Evolutionary conservation across 2,797 vertebrate genomes (phyloP).

Genomic region (Enteromius treurensis): DNA sequence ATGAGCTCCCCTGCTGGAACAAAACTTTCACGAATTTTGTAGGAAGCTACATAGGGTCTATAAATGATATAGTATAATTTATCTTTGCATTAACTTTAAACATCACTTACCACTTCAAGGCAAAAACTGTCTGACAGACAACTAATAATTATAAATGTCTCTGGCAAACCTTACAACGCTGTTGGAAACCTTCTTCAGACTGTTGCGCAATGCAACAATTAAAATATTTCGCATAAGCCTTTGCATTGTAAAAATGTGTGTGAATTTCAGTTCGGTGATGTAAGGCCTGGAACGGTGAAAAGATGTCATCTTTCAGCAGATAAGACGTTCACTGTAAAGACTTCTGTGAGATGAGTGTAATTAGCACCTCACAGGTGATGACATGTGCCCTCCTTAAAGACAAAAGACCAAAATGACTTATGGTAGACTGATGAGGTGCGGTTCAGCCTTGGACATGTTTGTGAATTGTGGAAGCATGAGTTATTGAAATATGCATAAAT

Average conservation of each 20-base stretch:
- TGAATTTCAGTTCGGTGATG: conserved; percentile 4
- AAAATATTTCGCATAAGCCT: conserved; percentile 19
- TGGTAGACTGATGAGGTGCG: conserved; percentile 12
- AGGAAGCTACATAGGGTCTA: neutral
- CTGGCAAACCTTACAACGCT: neutral
- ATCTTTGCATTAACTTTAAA: conserved; percentile 18
- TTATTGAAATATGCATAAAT: conserved; percentile 13
- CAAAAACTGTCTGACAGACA: neutral
- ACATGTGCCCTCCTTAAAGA: conserved; percentile 23
- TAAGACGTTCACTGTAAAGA: conserved; percentile 15
- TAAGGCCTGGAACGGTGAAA: neutral
- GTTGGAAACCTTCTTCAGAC: conserved; percentile 19
- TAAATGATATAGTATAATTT: neutral
- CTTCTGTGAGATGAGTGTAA: conserved; percentile 33
- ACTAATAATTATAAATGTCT: conserved; percentile 25
- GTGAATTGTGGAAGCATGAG: conserved; percentile 4
- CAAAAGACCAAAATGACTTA: conserved; percentile 11
- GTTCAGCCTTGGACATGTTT: conserved; percentile 5
- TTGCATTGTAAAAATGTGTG: conserved; percentile 16
- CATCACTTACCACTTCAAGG: conserved; percentile 14
- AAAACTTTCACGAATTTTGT: neutral
- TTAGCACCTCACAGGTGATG: conserved; percentile 38
- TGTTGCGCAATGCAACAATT: conserved; percentile 32
- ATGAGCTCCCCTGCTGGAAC: neutral
- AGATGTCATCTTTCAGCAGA: conserved; percentile 17